Base-by-base conservation (phyloP, 2,888 invertebrate genomes). In the Synanthedon tipuliformis region DNA sequence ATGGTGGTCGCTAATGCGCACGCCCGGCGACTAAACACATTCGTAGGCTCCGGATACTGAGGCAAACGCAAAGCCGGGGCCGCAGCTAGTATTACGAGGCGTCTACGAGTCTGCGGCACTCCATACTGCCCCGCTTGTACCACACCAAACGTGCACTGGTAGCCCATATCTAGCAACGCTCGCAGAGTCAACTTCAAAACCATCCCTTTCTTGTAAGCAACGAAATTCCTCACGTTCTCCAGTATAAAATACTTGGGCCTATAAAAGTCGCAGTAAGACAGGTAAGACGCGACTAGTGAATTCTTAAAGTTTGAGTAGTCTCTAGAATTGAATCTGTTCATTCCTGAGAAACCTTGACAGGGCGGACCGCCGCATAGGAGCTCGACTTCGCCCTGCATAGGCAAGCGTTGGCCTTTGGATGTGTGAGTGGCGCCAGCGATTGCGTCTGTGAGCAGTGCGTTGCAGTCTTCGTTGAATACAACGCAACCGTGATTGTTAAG, bases 331-430 rank as follows among this genome's bases (percentile, higher is more conserved):
- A 95, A 96, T 52, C 95, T 85, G 76, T 96, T 96, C 95, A 95
- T 95, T 41, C 94, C 94, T 50, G 94, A 94, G 80, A 95, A 96
- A 3, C 95, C 95, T 77, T 96, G 95, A 70, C 95, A 96, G 0
- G 95, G 95, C 1, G 95, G 95, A 1, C 95, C 95, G 10, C 95
- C 96, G 67, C 94, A 94, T 40, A 96, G 76, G 55, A 96, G 75
- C 65, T 96, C 95, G 0, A 96, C 95, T 56, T 95, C 93, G 0
- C 95, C 95, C 68, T 91, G 92, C 71, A 88, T 80, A 0, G 95
- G 95, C 48, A 95, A 78, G 10, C 81, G 81, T 59, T 89, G 81
- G 0, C 89, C 90, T 15, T 80, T 80, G 3, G 69, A 70, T 54
- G 88, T 87, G 56, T 83, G 88, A 18, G 75, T 71, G 5, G 87